These are phyloP conservation scores for Clarias laeviceps DNA, from an alignment of 2,797 vertebrate species.

Conservation along the genomic window DNA sequence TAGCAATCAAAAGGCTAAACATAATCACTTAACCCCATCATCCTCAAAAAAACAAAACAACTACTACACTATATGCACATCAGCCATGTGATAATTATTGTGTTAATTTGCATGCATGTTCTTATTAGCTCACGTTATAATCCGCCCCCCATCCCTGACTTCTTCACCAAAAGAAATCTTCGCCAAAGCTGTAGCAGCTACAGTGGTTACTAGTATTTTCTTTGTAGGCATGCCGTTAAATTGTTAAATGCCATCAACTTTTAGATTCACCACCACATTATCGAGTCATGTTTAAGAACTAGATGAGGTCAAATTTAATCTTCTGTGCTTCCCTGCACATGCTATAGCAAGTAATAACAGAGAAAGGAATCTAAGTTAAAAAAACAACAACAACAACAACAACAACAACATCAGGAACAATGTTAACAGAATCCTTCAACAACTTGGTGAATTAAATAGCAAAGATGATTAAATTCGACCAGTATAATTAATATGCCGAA, in stretches of 20 bases:
- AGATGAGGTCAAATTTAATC: not conserved
- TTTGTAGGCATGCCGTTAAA: not conserved
- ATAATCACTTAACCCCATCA: not conserved
- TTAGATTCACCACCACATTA: not conserved
- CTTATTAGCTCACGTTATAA: not conserved
- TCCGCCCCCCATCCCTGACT: too few relatives aligned
- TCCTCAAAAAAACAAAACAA: not conserved
- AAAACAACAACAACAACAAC: not conserved
- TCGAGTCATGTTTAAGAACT: not conserved
- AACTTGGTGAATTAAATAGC: conserved; percentile 28
- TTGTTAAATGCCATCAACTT: not conserved
- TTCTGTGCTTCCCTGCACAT: not conserved
- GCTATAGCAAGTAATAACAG: not conserved
- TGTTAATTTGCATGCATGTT: not conserved
- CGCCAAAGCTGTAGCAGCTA: not conserved
- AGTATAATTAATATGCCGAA: conserved; percentile 45
- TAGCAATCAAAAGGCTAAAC: not conserved
- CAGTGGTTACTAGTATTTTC: too few relatives aligned
- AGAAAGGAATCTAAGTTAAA: conserved; percentile 17
- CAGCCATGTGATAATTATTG: not conserved
- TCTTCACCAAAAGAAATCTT: too few relatives aligned
- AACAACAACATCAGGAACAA: not conserved
- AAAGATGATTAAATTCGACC: conserved; percentile 40
- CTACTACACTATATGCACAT: not conserved
- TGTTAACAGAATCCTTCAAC: conserved; percentile 3